phyloP scores from a whole-genome alignment of 2,797 vertebrate genomes.

The Buceros bicornis region DNA sequence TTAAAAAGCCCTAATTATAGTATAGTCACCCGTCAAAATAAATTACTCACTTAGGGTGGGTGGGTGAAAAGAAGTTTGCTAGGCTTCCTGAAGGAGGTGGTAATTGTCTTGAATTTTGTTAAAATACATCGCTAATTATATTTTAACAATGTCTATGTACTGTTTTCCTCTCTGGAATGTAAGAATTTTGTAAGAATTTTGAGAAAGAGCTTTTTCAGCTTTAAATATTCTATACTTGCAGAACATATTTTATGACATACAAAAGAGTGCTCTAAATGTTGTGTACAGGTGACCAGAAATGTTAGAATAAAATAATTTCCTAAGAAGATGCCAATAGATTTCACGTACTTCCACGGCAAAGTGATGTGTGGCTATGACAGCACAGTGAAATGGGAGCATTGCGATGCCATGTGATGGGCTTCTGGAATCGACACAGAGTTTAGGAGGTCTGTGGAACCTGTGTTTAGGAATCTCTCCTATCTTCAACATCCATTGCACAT shows the following conservation, averaged over 20 bases:
- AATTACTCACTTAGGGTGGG: slow-evolving; percentile 51
- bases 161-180: slow-evolving; percentile 1
- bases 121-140: slow-evolving; percentile 49
- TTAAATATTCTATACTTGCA: neutral
- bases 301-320: neutral
- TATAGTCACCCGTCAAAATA: slow-evolving; percentile 67
- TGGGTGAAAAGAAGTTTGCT: slow-evolving; percentile 59
- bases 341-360: neutral
- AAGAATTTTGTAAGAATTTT: neutral
- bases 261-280: neutral
- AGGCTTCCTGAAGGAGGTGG: slow-evolving; percentile 43
- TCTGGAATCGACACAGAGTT: neutral
- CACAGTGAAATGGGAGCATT: neutral
- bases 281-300: neutral
- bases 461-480: neutral
- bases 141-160: slow-evolving; percentile 1
- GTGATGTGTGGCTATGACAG: neutral
- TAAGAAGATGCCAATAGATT: neutral
- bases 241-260: neutral
- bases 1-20: slow-evolving; percentile 46
- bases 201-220: neutral
- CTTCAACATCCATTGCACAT: neutral
- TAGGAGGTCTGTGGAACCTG: neutral
- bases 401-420: neutral
- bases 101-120: slow-evolving; percentile 59